Base-by-base conservation (phyloP, 2,113 vertebrate genomes). In the Lipotes vexillifer region DNA sequence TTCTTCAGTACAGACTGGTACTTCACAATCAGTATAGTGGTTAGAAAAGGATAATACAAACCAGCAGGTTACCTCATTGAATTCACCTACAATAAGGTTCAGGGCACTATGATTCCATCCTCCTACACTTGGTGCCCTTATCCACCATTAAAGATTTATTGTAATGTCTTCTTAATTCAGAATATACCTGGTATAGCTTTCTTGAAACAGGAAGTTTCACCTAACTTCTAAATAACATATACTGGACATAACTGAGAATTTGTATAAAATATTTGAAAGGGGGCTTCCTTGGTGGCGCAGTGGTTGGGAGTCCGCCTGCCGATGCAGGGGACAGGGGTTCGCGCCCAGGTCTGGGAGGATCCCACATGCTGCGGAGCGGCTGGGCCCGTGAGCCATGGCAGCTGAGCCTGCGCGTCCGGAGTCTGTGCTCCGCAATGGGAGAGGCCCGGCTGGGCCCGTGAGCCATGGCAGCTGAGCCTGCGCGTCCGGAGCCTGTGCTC, bases 251-350 rank as follows among this genome's bases (percentile, higher is more conserved):
- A 63, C 11, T 90, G 55, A 83, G 10, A 66, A 31, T 77, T 88
- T 65, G 6, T 44, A 63, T 18, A 66, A 74, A 93, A 89, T 52
- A 87, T 38, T 44, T 69, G 44, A 87, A 81, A 92, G 61, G 36
- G 46, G 46, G 46, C 12, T 49, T 49, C 46, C 12, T 12, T 49
- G 46, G 46, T 49, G 46, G 46, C 3, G 46, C 46, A 49, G 12
- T 49, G 46, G 12, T 49, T 49, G 46, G 3, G 46, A 49, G 46
- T 49, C 46, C 12, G 46, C 12, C 46, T 49, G 46, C 46, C 46
- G 12, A 49, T 49, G 46, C 46, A 49, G 46, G 46, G 46, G 46
- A 49, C 46, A 1, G 2, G 12, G 46, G 46, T 3, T 49, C 1
- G 46, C 13, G 46, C 12, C 46, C 46, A 0, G 46, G 11, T 49